These are phyloP conservation scores for Helicolenus hilgendorfi DNA, from an alignment of 2,797 vertebrate genomes.

Conservation along the genomic window DNA sequence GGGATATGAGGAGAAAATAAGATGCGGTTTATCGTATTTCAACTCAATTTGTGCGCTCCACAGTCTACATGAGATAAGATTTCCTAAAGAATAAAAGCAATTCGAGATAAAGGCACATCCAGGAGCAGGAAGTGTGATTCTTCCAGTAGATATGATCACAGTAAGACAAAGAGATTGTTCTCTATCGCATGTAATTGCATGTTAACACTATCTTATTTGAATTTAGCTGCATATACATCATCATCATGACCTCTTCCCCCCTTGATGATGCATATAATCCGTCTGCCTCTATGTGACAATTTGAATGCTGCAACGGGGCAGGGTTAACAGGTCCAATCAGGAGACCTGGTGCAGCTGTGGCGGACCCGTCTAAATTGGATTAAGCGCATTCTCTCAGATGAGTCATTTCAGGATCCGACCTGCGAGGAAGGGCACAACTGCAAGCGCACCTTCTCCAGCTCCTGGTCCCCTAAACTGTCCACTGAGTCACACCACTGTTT, in stretches of 20 bases:
- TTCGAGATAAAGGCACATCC: constrained; percentile 14
- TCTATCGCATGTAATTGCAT: neutral
- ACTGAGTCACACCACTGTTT: constrained; percentile 23
- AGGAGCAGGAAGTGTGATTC: constrained; percentile 23
- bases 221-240: neutral
- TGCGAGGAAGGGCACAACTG: constrained; percentile 15
- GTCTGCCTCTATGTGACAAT: neutral
- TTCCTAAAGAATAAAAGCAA: constrained; percentile 31
- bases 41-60: constrained; percentile 42
- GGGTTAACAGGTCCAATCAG: constrained; percentile 36
- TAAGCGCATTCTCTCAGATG: constrained; percentile 58
- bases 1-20: constrained; percentile 27
- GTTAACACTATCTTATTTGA: neutral
- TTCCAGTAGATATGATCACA: constrained; percentile 21
- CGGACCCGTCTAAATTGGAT: constrained; percentile 60
- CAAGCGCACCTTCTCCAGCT: neutral
- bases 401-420: constrained; percentile 45
- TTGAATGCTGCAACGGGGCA: neutral
- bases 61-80: constrained; percentile 39
- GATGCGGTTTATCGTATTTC: constrained; percentile 27
- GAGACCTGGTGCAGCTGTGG: constrained; percentile 22
- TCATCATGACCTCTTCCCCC: neutral
- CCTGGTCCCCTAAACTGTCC: constrained; percentile 7
- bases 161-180: constrained; percentile 2
- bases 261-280: neutral